Conservation (phyloP, 2,797 vertebrate species). For the Sorex maritimensis region DNA sequence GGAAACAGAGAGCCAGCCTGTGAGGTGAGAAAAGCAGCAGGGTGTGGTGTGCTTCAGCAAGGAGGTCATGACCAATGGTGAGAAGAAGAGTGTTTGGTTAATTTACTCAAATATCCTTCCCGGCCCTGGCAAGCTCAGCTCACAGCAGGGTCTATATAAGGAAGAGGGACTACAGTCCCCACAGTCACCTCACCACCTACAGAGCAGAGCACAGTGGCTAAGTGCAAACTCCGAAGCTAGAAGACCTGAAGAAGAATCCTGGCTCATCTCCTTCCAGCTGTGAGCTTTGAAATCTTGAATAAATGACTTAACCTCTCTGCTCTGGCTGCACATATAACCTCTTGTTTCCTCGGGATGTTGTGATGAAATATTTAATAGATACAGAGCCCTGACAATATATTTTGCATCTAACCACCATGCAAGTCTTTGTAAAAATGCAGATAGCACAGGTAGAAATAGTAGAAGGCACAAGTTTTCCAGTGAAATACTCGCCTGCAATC, state of each 20-base stretch:
- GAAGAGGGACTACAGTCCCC: background rate
- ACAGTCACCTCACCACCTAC: background rate
- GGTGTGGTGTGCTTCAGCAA: background rate
- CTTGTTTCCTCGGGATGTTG: background rate
- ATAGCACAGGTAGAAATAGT: background rate
- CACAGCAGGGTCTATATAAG: background rate
- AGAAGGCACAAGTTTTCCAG: background rate
- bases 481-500: background rate
- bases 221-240: background rate
- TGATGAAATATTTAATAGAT: conserved; percentile 16
- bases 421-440: too few species aligned
- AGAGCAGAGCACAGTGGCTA: background rate
- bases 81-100: background rate
- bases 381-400: background rate
- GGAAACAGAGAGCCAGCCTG: background rate
- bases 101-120: background rate
- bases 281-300: background rate
- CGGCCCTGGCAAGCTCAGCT: background rate
- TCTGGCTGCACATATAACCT: too few species aligned
- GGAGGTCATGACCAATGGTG: background rate
- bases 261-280: background rate
- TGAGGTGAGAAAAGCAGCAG: background rate
- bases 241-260: background rate
- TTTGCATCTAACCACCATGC: background rate
- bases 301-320: conserved; percentile 2